phyloP scores from a whole-genome alignment of 92 coral and sea anemone species.

The Scolanthus callimorphus region DNA sequence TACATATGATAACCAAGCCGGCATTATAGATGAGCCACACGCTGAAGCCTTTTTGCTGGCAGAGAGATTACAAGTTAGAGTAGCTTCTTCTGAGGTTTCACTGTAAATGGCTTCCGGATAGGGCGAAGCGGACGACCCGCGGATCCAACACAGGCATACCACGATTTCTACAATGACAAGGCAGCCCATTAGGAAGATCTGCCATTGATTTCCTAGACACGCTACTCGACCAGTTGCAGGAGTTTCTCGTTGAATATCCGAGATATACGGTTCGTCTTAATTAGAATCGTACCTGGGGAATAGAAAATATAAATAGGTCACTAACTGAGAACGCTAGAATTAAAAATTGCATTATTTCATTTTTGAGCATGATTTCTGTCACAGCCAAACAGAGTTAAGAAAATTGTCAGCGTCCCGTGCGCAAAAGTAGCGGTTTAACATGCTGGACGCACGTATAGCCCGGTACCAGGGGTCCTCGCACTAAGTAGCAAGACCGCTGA shows the following conservation, averaged over 20 bases:
- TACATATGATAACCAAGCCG: constrained; percentile 70
- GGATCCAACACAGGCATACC: constrained; percentile 50
- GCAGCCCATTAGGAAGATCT: constrained; percentile 48
- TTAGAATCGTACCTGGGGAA: constrained; percentile 49
- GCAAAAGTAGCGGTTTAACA: no score
- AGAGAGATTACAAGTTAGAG: constrained; percentile 42
- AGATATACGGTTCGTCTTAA: constrained; percentile 76
- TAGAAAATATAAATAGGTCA: no score
- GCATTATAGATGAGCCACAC: constrained; percentile 75
- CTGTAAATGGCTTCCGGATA: constrained; percentile 29
- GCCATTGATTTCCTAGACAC: constrained; percentile 69
- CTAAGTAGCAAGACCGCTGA: no score
- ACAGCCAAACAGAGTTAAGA: no score
- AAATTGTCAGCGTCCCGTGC: no score
- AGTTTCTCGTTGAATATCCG: constrained; percentile 76
- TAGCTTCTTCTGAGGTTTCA: constrained; percentile 38
- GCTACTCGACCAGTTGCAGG: constrained; percentile 52
- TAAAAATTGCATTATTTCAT: no score
- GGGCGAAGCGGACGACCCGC: constrained; percentile 30
- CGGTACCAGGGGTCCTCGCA: no score
- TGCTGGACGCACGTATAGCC: no score
- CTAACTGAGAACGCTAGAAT: no score
- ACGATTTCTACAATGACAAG: constrained; percentile 39
- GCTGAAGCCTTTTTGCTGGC: constrained; percentile 52
- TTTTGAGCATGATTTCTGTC: no score